Percentiles rank a stretch among this genome's conserved stretches.
Evolutionary conservation across 2,888 invertebrate species (phyloP).

Genomic region (Spodoptera littoralis): DNA sequence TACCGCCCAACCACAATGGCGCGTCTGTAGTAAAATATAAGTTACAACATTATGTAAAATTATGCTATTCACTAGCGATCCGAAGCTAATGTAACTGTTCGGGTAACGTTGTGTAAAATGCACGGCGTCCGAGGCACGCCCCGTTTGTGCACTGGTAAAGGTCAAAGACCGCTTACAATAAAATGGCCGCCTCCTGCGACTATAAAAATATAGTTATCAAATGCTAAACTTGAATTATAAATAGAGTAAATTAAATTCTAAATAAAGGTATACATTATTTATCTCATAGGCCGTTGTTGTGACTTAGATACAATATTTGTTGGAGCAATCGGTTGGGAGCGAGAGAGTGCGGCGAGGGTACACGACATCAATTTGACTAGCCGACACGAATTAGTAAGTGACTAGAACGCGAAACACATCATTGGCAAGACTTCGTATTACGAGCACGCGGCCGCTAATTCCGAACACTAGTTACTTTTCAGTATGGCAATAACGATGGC

Average conservation of each 20-base stretch:
- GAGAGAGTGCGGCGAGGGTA: slow-evolving; percentile 49
- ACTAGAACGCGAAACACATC: slow-evolving; percentile 85
- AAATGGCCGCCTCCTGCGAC: slow-evolving; percentile 68
- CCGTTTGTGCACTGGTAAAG: slow-evolving; percentile 50
- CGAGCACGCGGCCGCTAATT: slow-evolving; percentile 51
- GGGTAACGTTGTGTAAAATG: slow-evolving; percentile 80
- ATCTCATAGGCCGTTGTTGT: slow-evolving; percentile 82
- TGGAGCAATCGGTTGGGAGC: slow-evolving; percentile 50
- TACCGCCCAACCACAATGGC: slow-evolving; percentile 69
- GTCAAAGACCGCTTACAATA: slow-evolving; percentile 67
- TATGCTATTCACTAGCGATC: slow-evolving; percentile 83
- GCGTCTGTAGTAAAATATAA: slow-evolving; percentile 71
- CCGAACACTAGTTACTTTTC: slow-evolving; percentile 54
- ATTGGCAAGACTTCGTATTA: slow-evolving; percentile 81
- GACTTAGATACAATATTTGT: slow-evolving; percentile 75
- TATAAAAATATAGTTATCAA: slow-evolving; percentile 69
- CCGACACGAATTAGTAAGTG: slow-evolving; percentile 85
- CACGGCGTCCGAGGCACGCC: slow-evolving; percentile 65
- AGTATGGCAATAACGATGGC: slow-evolving; percentile 68
- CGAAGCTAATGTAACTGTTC: slow-evolving; percentile 81
- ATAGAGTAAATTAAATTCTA: slow-evolving; percentile 74
- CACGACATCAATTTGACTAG: slow-evolving; percentile 77
- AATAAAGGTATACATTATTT: slow-evolving; percentile 76
- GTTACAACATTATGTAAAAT: slow-evolving; percentile 72
- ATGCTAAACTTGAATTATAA: slow-evolving; percentile 80